These are phyloP conservation scores for Drosophila conformis DNA, from an alignment of 2,888 invertebrate species.

Conservation along the genomic window DNA sequence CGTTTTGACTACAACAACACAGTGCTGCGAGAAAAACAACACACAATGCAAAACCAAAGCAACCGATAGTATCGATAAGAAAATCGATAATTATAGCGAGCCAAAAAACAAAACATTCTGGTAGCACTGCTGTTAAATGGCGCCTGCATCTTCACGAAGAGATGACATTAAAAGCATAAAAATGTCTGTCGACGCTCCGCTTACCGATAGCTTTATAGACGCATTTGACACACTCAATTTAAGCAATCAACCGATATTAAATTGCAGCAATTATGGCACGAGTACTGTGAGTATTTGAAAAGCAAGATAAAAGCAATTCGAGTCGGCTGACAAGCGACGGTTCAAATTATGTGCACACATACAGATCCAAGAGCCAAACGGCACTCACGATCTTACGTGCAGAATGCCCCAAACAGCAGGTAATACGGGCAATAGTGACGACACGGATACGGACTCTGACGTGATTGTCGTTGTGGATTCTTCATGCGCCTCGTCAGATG, in stretches of 20 bases:
- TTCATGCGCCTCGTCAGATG: constrained; percentile 18
- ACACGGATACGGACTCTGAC: constrained; percentile 41
- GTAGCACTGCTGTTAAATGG: constrained; percentile 28
- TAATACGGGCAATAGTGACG: constrained; percentile 56
- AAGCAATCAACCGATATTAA: not conserved
- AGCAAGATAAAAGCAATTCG: not conserved
- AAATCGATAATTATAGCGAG: constrained; percentile 2
- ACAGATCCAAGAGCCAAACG: constrained; percentile 31
- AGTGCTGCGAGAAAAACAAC: constrained; percentile 16
- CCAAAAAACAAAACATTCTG: constrained; percentile 6
- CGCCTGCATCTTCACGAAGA: constrained; percentile 28
- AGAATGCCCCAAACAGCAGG: constrained; percentile 53
- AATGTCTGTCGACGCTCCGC: constrained; percentile 28
- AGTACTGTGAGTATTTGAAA: constrained; percentile 15
- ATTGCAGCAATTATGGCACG: not conserved
- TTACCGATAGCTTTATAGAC: constrained; percentile 1
- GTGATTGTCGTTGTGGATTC: constrained; percentile 38
- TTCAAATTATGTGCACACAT: constrained; percentile 34
- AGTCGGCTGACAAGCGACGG: constrained; percentile 7
- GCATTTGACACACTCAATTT: not conserved
- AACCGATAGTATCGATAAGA: constrained; percentile 22
- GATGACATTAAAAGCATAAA: not conserved
- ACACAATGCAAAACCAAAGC: not conserved
- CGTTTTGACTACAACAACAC: constrained; percentile 21
- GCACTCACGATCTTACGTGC: constrained; percentile 48